Evolutionary conservation across 2,888 invertebrate species (phyloP), one percentile per base, ranked within the genome.

Genomic region (Andrena hattorfiana): DNA sequence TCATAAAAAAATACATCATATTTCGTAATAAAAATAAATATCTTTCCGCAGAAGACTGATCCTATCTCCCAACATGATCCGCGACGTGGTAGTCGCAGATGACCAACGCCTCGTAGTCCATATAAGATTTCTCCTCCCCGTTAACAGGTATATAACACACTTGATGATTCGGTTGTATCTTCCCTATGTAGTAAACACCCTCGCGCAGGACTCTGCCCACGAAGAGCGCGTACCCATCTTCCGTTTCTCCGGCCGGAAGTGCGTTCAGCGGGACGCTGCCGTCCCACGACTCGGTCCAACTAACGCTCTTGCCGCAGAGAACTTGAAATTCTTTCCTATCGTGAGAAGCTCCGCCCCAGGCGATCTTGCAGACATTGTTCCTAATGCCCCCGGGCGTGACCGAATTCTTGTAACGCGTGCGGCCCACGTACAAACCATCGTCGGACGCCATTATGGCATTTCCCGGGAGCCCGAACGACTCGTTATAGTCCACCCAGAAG

Each of bases 41-140:
- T 81, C 16, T 63, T 64, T 6, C 20, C 16, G 2, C 7, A 16
- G 3, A 7, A 7, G 16, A 3, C 67, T 13, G 3, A 16, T 28
- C 59, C 89, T 88, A 92, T 81, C 92, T 91, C 4, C 87, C 91
- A 16, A 92, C 76, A 59, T 85, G 87, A 70, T 91, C 92, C n/a
- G 85, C 70, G 0, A 84, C 56, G 7, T 84, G 78, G n/a, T 78
- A 82, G 30, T 90, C 89, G 62, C 83, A 79, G 62, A 91, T 63
- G n/a, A 94, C 90, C 59, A 94, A 88, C n/a, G 93, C 89, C 81
- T 94, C 94, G 74, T 93, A 93, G 5, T 90, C 88, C 20, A 77
- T 56, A 35, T 87, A 92, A n/a, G 86, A 62, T 5, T 83, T 74
- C 74, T 93, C 93, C 10, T 83, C 81, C 0, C 91, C 92, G 28